Evolutionary conservation across 1,140 invertebrate genomes (phyloP).

Genomic region (Gyrodactylus bullatarudis): DNA sequence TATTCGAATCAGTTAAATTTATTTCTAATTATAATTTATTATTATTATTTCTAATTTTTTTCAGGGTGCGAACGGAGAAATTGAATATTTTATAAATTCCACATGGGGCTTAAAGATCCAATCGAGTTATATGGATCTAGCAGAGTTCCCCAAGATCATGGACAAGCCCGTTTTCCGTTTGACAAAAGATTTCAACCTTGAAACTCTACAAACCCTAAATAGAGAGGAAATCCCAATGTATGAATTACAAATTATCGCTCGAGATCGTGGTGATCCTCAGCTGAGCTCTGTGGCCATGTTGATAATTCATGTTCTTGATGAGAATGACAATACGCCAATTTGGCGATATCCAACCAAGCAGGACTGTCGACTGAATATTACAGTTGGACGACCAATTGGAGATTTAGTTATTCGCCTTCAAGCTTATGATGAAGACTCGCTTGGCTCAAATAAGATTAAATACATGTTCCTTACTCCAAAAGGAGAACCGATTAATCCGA

Average conservation of each 20-base stretch:
- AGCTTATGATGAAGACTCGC: neutral
- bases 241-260: neutral
- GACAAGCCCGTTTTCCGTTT: neutral
- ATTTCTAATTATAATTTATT: no score
- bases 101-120: neutral
- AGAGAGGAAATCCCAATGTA: neutral
- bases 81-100: neutral
- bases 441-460: neutral
- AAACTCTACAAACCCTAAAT: neutral
- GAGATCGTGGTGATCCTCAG: neutral
- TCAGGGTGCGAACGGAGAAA: neutral
- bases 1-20: no score
- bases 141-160: neutral
- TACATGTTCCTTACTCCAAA: neutral
- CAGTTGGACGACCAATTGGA: neutral
- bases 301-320: neutral
- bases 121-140: neutral
- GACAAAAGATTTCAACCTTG: neutral
- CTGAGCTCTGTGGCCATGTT: neutral
- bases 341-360: neutral
- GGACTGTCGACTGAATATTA: neutral
- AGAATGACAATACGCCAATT: neutral
- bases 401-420: neutral
- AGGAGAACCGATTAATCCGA: neutral
- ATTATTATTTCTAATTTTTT: no score